Evolutionary conservation across 2,888 invertebrate genomes (phyloP).

Genomic region (Drosophila pseudotalamancana): DNA sequence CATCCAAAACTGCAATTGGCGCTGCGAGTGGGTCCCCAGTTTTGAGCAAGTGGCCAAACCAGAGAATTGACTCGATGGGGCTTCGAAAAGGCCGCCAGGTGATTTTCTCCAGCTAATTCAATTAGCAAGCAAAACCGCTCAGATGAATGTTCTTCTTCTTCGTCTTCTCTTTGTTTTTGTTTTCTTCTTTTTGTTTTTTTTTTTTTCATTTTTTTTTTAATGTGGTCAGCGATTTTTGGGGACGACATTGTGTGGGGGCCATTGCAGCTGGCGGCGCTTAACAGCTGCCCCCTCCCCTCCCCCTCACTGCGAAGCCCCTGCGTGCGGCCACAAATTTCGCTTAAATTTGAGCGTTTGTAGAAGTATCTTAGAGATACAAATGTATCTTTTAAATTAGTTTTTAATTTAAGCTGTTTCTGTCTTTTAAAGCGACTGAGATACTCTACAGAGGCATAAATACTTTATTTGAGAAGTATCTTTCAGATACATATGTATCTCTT

Average conservation of each 20-base stretch:
- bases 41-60: constrained; percentile 39
- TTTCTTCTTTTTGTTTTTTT: not conserved
- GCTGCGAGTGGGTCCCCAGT: constrained; percentile 25
- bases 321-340: not conserved
- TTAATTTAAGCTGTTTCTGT: no score
- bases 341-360: no score
- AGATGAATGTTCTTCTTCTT: not conserved
- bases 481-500: no score
- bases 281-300: no score
- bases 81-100: constrained; percentile 65
- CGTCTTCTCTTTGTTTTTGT: not conserved
- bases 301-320: constrained; percentile 34
- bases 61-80: constrained; percentile 50
- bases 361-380: not conserved
- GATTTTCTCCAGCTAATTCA: constrained; percentile 53
- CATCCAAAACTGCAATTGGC: constrained; percentile 74
- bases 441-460: no score
- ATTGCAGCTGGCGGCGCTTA: constrained; percentile 4
- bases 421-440: no score
- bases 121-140: constrained; percentile 11
- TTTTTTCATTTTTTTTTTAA: constrained; percentile 18
- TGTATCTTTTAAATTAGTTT: no score
- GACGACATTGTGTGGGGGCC: constrained; percentile 52
- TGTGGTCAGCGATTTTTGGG: constrained; percentile 73
- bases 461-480: no score